Conservation (phyloP, 1,140 invertebrate species). For the Ephestia elutella region DNA sequence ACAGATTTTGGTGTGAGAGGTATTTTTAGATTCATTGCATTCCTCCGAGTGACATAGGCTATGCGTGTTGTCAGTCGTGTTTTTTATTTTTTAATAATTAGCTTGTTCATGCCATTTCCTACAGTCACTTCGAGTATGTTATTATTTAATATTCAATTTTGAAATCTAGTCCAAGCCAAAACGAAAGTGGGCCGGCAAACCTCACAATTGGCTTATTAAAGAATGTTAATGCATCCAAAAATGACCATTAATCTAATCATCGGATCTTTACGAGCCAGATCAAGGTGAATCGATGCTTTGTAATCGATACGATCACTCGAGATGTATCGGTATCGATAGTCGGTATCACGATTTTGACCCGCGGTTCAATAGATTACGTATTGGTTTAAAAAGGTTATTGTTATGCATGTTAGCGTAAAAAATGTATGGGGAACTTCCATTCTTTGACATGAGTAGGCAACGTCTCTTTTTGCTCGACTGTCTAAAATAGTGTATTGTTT, state of each 20-base stretch:
- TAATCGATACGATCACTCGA: conserved; percentile 15
- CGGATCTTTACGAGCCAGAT: conserved; percentile 3
- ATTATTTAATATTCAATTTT: background rate
- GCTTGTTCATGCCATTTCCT: too few relatives aligned
- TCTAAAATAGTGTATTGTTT: too few relatives aligned
- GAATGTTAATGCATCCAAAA: conserved; percentile 11
- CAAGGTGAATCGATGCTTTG: conserved; percentile 12
- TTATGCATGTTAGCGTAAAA: background rate
- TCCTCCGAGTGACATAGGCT: too few relatives aligned
- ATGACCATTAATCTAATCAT: conserved; percentile 8
- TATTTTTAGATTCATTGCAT: too few relatives aligned
- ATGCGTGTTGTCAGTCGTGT: too few relatives aligned
- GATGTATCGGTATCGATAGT: conserved; percentile 7
- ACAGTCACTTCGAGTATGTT: too few relatives aligned
- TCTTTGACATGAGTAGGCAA: background rate
- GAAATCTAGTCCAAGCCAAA: background rate
- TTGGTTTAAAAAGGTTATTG: conserved; percentile 13
- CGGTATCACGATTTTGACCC: conserved; percentile 6
- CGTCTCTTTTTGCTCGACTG: background rate
- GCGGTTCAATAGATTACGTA: conserved; percentile 18
- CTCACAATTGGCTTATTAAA: background rate
- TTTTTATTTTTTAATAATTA: too few relatives aligned
- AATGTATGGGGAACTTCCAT: background rate
- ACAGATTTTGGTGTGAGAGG: too few relatives aligned
- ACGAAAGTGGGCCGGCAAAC: background rate